phyloP scores from a whole-genome alignment of 2,797 vertebrate species.

The Danio albolineatus region DNA sequence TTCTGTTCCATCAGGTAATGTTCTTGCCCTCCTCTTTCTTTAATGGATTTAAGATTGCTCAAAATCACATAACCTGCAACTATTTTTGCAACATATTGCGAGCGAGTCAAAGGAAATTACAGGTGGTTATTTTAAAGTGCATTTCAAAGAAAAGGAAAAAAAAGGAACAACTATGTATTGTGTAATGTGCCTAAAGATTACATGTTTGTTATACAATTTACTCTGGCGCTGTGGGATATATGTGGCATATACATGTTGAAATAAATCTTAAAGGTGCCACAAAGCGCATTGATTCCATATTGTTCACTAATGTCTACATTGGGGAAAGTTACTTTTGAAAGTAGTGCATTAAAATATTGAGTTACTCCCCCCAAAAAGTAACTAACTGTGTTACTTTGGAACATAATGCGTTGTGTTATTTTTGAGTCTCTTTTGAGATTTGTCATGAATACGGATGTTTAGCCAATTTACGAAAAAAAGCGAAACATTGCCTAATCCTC shows the following conservation, averaged over 20 bases:
- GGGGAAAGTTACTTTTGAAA: too few relatives aligned
- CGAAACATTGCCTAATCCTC: too few relatives aligned
- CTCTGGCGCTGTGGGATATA: neutral
- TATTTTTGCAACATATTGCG: neutral
- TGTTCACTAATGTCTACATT: too few relatives aligned
- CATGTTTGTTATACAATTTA: neutral
- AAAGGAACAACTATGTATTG: neutral
- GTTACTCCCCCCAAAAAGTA: too few relatives aligned
- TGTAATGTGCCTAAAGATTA: neutral
- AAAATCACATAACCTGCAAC: conserved; percentile 22
- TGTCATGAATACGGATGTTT: too few relatives aligned
- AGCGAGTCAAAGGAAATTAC: conserved; percentile 37
- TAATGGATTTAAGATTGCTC: conserved; percentile 43
- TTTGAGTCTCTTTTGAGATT: too few relatives aligned
- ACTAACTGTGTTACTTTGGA: too few relatives aligned
- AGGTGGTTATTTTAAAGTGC: conserved; percentile 52
- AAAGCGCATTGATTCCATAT: too few relatives aligned
- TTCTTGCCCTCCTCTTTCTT: conserved; percentile 19
- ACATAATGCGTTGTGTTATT: too few relatives aligned
- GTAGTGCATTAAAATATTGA: too few relatives aligned
- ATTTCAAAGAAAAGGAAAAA: neutral
- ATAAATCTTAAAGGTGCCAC: neutral
- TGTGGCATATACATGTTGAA: neutral
- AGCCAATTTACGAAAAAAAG: too few relatives aligned
- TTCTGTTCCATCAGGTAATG: conserved; percentile 5